Conservation (phyloP, 2,797 vertebrate species). For the Mycteria americana region DNA sequence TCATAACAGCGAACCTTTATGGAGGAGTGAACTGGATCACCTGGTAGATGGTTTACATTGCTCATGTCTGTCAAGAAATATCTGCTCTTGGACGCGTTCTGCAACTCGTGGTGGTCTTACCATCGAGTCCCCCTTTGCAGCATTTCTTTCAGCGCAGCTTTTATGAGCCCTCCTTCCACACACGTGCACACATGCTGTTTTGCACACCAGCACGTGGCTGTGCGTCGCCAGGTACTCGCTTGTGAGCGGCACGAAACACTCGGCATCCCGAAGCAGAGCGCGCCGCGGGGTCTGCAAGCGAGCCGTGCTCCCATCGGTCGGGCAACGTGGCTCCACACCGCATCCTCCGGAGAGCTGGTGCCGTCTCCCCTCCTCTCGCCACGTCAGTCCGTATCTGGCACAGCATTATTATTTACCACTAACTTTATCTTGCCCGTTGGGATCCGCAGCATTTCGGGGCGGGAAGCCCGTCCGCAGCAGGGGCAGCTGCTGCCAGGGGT, state of each 20-base stretch:
- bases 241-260: fast-evolving
- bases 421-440: fast-evolving
- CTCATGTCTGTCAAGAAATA: neutral
- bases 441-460: fast-evolving
- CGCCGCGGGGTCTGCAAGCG: neutral
- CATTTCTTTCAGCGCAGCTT: neutral
- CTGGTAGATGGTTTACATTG: neutral
- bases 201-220: fast-evolving
- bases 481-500: neutral
- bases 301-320: neutral
- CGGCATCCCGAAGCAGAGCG: fast-evolving
- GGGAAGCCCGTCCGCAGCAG: fast-evolving
- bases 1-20: fast-evolving
- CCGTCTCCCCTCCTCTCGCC: fast-evolving
- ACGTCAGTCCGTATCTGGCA: fast-evolving
- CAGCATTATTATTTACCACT: fast-evolving
- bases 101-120: fast-evolving
- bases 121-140: neutral
- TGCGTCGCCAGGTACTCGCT: fast-evolving
- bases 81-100: fast-evolving
- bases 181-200: fast-evolving
- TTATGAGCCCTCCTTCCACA: fast-evolving
- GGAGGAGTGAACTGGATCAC: fast-evolving
- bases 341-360: fast-evolving
- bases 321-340: neutral